A percentile compares a stretch with the other conserved stretches of the same genome.
These are phyloP conservation scores for Temnothorax rugatulus DNA, from an alignment of 2,888 invertebrate species.

Conservation along the genomic window DNA sequence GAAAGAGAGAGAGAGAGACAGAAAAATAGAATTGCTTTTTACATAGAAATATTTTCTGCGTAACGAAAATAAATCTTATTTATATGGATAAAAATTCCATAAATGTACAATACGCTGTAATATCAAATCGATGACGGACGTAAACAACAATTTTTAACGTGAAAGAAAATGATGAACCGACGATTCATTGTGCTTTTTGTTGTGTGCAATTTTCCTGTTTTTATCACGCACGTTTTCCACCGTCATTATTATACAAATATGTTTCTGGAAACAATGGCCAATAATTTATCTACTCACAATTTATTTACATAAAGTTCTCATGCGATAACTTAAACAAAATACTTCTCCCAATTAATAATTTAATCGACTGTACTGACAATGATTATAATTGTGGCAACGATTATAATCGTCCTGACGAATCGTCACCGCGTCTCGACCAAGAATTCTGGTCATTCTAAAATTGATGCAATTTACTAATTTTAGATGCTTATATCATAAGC, in stretches of 20 bases:
- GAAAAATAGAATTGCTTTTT: constrained; percentile 11
- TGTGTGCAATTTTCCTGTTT: background rate
- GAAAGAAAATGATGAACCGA: background rate
- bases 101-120: constrained; percentile 14
- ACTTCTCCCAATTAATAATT: background rate
- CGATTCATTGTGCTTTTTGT: constrained; percentile 9
- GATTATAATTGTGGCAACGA: too few species aligned
- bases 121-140: constrained; percentile 10
- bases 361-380: too few species aligned
- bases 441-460: too few species aligned
- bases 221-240: background rate
- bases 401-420: too few species aligned
- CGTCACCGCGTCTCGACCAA: too few species aligned
- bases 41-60: constrained; percentile 20
- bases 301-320: background rate
- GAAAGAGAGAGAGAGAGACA: background rate
- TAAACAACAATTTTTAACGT: constrained; percentile 27
- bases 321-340: background rate
- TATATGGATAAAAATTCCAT: constrained; percentile 28
- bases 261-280: background rate
- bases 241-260: background rate
- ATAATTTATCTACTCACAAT: constrained; percentile 8
- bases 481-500: too few species aligned
- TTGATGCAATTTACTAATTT: too few species aligned
- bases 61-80: constrained; percentile 33